Base-by-base conservation (phyloP, 1,140 invertebrate genomes). In the Sesamia nonagrioides region DNA sequence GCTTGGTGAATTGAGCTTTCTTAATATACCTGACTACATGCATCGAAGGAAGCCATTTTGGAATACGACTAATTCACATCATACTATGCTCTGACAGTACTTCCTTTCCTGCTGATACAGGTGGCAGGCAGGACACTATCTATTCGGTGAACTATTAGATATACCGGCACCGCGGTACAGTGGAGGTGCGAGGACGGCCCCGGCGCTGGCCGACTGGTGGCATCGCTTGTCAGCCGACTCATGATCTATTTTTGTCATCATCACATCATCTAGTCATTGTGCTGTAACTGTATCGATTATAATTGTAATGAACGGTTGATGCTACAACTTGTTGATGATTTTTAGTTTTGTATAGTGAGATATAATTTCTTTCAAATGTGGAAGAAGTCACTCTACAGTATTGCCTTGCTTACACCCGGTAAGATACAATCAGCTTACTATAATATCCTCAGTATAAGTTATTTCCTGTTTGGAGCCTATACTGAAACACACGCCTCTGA, bases 381-480 rank as follows among this genome's bases (percentile, higher is more conserved):
- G 93, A 95, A 94, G 93, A 95, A 95, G 93, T 94, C 92, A 95
- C 91, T 94, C 93, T 93, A 93, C 93, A 94, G 92, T 93, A 93
- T 89, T 94, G 93, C 91, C 91, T 94, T 94, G 93, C 93, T 94
- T 94, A 94, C 93, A 94, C 92, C 93, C 84, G 93, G 93, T 94
- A 94, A 94, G 93, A 94, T 94, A 92, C 89, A 91, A 92, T 93
- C 91, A 94, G 93, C 93, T 94, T 94, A 91, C 91, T 94, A 88
- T 93, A 92, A 94, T 93, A 91, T 93, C 93, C 93, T 94, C 87
- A 92, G 89, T 93, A 90, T 93, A 93, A 94, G 91, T 92, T 88
- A 92, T 93, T 89, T 91, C 89, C 88, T 90, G 79, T 89, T 85
- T 85, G 79, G 77, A 73, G 89, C 89, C 91, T 93, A 85, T 90